Evolutionary conservation across 2,797 vertebrate genomes (phyloP).

Genomic region (Borostomias antarcticus): DNA sequence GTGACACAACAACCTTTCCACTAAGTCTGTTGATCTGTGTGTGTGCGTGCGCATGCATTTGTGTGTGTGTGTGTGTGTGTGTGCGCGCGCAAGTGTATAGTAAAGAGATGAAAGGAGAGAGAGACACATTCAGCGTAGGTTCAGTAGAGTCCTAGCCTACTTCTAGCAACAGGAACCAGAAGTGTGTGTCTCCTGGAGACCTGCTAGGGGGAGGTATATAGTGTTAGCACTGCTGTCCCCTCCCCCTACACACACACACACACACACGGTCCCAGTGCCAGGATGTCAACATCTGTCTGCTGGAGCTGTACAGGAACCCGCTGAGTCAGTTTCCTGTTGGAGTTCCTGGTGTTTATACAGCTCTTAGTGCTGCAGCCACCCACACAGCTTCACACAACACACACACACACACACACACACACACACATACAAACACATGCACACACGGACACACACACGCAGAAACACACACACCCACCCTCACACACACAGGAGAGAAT

Average conservation of each 20-base stretch:
- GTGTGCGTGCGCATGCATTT: background rate
- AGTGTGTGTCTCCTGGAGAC: background rate
- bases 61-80: conserved; percentile 2
- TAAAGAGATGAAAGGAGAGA: background rate
- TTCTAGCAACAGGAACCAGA: too few relatives aligned
- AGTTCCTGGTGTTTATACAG: background rate
- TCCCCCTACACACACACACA: conserved; percentile 23
- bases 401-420: background rate
- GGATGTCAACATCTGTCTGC: background rate
- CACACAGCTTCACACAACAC: background rate
- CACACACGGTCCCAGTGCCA: conserved; percentile 17
- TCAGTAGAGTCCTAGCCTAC: too few relatives aligned
- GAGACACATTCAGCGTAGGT: background rate
- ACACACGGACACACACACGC: conserved; percentile 11
- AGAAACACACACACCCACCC: background rate
- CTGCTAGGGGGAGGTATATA: too few relatives aligned
- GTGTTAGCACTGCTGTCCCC: background rate
- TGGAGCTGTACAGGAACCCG: background rate
- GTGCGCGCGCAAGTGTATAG: background rate
- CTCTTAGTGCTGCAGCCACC: background rate
- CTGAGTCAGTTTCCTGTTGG: background rate
- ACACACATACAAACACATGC: conserved; percentile 5
- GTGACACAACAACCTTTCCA: background rate
- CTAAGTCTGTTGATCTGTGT: background rate
- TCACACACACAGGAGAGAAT: background rate